Evolutionary conservation across 2,888 invertebrate genomes (phyloP), one percentile per base, ranked within the genome.

Genomic region (Cephonodes hylas): DNA sequence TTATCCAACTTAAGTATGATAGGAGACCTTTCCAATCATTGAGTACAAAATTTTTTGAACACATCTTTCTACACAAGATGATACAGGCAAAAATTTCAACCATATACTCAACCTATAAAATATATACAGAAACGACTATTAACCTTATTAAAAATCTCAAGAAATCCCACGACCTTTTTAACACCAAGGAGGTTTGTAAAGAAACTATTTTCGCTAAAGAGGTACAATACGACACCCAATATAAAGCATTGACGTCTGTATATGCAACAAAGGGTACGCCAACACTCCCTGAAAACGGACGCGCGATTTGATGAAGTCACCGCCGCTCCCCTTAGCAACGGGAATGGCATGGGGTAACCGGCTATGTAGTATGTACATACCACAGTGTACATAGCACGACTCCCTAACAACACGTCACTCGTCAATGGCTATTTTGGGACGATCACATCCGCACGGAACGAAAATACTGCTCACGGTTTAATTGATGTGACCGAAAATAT

Each of bases 281-380:
- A 79, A 76, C 86, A 77, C 87, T 78, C 87, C 86, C 84, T 74
- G 69, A 75, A 70, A 72, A 77, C 80, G 80, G n/a, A 64, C 72
- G 73, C 70, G 68, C 69, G 76, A 73, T 77, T 79, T 72, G 72
- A 66, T 87, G 85, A 86, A 86, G 88, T 86, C 87, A 88, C 56
- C 22, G 77, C 71, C 88, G 79, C 86, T 79, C 88, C 88, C 81
- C 75, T 65, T 74, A 64, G 68, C 67, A 74, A 71, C 73, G 45
- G 65, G 65, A 63, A 58, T 58, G 58, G 22, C 38, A 25, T 15
- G 42, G 34, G 34, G n/a, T n/a, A n/a, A n/a, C n/a, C n/a, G n/a
- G n/a, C n/a, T n/a, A n/a, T n/a, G n/a, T n/a, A n/a, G n/a, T n/a
- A n/a, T n/a, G n/a, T n/a, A n/a, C n/a, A n/a, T n/a, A n/a, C n/a